Conservation (phyloP, 2,797 vertebrate genomes). For the Morus bassanus region DNA sequence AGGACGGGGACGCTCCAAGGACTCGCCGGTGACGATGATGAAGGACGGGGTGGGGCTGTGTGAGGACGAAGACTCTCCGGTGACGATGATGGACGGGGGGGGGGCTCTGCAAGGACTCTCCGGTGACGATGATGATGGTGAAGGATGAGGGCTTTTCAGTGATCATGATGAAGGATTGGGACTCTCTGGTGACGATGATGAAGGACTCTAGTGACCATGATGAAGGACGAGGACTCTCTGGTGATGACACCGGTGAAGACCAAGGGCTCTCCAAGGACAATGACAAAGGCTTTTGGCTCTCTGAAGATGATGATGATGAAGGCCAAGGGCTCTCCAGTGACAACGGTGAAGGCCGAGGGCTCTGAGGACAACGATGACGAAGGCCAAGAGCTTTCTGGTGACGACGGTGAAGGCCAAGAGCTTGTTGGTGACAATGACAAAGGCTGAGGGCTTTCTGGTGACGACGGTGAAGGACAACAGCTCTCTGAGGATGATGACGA, state of each 20-base stretch:
- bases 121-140: neutral
- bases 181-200: no score
- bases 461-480: neutral
- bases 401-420: neutral
- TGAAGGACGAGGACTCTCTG: no score
- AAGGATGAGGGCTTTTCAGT: neutral
- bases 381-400: neutral
- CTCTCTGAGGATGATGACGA: neutral
- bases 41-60: neutral
- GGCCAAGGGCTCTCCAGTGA: neutral
- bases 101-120: no score
- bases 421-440: neutral
- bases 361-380: neutral
- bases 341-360: accelerated
- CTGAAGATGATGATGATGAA: neutral
- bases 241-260: accelerated
- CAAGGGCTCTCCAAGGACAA: neutral
- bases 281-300: neutral
- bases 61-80: no score
- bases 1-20: no score
- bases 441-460: neutral
- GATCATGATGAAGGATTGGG: neutral
- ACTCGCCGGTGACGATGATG: neutral
- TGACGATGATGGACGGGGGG: neutral
- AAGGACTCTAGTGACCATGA: neutral